These are phyloP conservation scores for Dicrostonyx torquatus DNA, from an alignment of 2,797 vertebrate genomes.

Conservation along the genomic window DNA sequence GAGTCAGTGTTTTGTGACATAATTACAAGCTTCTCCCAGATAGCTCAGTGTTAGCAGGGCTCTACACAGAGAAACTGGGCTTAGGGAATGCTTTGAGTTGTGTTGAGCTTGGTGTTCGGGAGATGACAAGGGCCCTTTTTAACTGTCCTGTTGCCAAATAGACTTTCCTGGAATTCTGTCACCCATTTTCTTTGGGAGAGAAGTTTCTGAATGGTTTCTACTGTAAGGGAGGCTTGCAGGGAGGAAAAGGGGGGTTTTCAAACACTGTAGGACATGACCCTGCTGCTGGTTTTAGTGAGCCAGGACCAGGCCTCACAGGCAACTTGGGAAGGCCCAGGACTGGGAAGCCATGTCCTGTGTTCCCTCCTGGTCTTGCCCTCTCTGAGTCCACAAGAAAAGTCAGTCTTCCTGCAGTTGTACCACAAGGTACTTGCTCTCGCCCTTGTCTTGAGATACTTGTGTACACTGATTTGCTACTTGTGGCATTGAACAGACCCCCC, in stretches of 20 bases:
- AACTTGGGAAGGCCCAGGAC: not conserved
- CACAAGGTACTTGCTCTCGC: not conserved
- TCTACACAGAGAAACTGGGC: not conserved
- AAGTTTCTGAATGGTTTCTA: not conserved
- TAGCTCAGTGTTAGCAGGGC: not conserved
- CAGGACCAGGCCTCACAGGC: not conserved
- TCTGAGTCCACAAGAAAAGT: not conserved
- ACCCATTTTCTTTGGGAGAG: not conserved
- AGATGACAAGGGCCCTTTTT: not conserved
- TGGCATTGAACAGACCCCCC: slow-evolving; percentile 16
- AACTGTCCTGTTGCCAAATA: not conserved
- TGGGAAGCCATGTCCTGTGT: not conserved
- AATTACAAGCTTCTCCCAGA: not conserved
- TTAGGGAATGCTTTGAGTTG: too few species aligned
- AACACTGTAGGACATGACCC: not conserved
- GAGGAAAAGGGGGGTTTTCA: not conserved
- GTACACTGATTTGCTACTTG: slow-evolving; percentile 42
- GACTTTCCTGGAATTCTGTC: not conserved
- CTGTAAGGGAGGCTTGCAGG: not conserved
- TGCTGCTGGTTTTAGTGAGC: not conserved
- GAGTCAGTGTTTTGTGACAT: slow-evolving; percentile 50
- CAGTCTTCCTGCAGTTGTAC: not conserved
- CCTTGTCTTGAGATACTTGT: slow-evolving; percentile 33
- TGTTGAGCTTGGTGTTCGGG: not conserved
- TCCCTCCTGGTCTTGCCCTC: not conserved